phyloP scores from a whole-genome alignment of 2,888 invertebrate species.

The Drymonia ruficornis region DNA sequence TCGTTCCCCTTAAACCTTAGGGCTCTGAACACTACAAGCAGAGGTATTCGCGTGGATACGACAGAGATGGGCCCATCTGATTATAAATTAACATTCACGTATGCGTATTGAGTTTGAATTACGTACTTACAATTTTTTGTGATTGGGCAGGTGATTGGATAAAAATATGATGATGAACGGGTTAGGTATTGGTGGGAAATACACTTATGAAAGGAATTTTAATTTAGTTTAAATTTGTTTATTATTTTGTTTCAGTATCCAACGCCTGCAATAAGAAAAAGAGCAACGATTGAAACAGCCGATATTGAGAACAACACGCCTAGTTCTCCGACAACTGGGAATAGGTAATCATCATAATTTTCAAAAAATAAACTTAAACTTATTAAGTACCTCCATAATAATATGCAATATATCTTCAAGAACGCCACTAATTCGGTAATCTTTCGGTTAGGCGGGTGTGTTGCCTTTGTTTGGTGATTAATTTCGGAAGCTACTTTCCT shows the following conservation, averaged over 20 bases:
- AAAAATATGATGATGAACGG: constrained; percentile 9
- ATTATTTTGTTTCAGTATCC: constrained; percentile 60
- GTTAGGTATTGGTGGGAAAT: neutral
- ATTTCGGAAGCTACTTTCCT: too few relatives aligned
- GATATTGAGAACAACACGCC: constrained; percentile 8
- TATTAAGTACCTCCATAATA: too few relatives aligned
- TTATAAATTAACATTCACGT: constrained; percentile 47
- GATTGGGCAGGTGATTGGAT: constrained; percentile 27
- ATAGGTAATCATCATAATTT: neutral
- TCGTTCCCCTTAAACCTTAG: constrained; percentile 55
- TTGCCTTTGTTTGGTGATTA: too few relatives aligned
- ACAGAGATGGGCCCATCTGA: constrained; percentile 45
- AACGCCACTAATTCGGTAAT: too few relatives aligned
- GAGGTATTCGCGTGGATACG: constrained; percentile 25
- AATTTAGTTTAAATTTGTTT: neutral
- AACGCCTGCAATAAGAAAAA: constrained; percentile 56
- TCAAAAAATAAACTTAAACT: too few relatives aligned
- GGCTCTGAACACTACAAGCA: constrained; percentile 34
- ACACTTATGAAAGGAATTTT: neutral
- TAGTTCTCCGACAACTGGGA: neutral
- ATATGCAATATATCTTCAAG: too few relatives aligned
- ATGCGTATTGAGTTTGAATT: constrained; percentile 46
- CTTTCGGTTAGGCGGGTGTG: too few relatives aligned
- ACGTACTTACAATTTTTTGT: constrained; percentile 32
- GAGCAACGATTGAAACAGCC: constrained; percentile 37